Conservation (phyloP, 2,888 invertebrate species). For the Margaritifera margaritifera region DNA sequence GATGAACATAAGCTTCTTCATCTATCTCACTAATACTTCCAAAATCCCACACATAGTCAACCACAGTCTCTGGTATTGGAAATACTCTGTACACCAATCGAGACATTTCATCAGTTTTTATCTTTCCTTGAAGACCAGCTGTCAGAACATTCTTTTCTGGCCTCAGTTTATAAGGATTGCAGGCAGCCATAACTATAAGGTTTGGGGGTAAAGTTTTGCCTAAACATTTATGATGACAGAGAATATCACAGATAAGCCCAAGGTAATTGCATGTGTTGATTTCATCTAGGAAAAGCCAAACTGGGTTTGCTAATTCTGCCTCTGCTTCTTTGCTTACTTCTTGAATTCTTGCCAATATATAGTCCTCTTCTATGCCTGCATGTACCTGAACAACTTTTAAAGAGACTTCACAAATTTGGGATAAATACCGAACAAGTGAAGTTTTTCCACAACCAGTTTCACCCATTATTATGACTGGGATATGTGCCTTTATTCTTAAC, state of each 20-base stretch:
- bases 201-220: conserved; percentile 42
- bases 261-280: conserved; percentile 52
- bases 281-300: conserved; percentile 57
- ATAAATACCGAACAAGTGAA: conserved; percentile 47
- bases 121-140: conserved; percentile 45
- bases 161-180: conserved; percentile 53
- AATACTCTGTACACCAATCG: conserved; percentile 49
- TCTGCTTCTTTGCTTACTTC: conserved; percentile 21
- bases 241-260: conserved; percentile 42
- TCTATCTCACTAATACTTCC: conserved; percentile 44
- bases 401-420: conserved; percentile 36
- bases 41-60: conserved; percentile 58
- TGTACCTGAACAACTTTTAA: conserved; percentile 50
- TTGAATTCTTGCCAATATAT: conserved; percentile 25
- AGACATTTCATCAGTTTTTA: conserved; percentile 46
- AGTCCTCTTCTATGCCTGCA: conserved; percentile 41
- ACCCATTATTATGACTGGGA: conserved; percentile 57
- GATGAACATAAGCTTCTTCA: conserved; percentile 40
- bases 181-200: conserved; percentile 46
- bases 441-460: conserved; percentile 63
- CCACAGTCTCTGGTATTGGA: conserved; percentile 52
- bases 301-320: conserved; percentile 5
- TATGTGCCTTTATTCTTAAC: conserved; percentile 39
- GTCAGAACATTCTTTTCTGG: conserved; percentile 32
- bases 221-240: conserved; percentile 41